Percentiles rank a stretch among this genome's conserved stretches.
phyloP scores from a whole-genome alignment of 2,888 invertebrate species.

The Melieria crassipennis region DNA sequence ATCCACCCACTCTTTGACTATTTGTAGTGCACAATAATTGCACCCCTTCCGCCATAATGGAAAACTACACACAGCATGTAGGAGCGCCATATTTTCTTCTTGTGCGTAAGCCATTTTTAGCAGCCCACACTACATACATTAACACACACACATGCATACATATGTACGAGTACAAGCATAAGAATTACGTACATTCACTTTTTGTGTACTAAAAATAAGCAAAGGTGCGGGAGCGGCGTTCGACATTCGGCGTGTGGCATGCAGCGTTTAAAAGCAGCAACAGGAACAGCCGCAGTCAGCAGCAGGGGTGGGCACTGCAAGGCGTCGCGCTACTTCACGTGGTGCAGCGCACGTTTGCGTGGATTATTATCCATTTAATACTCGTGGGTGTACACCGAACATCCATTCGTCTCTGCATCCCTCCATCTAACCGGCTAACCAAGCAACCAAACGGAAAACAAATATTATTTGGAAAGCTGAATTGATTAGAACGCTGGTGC shows the following conservation, averaged over 20 bases:
- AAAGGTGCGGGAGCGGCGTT: slow-evolving; percentile 24
- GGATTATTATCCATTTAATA: slow-evolving; percentile 31
- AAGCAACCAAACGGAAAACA: not conserved
- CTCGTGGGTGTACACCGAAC: slow-evolving; percentile 34
- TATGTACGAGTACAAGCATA: not conserved
- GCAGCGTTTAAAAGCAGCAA: not conserved
- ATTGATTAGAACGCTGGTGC: slow-evolving; percentile 20
- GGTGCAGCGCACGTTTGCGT: slow-evolving; percentile 21
- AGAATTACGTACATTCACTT: too few relatives aligned
- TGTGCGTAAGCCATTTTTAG: slow-evolving; percentile 53
- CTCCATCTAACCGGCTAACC: slow-evolving; percentile 1
- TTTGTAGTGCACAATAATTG: too few relatives aligned
- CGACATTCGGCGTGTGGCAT: too few relatives aligned
- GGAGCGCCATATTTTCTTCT: slow-evolving; percentile 46
- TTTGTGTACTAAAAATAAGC: slow-evolving; percentile 50
- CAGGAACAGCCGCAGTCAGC: slow-evolving; percentile 1
- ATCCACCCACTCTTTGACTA: slow-evolving; percentile 46
- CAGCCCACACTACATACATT: slow-evolving; percentile 37
- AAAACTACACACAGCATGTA: slow-evolving; percentile 33
- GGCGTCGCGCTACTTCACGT: slow-evolving; percentile 35
- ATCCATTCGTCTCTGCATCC: not conserved
- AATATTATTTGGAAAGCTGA: not conserved
- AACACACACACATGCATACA: not conserved
- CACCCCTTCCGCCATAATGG: too few relatives aligned
- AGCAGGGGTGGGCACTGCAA: slow-evolving; percentile 49